phyloP scores from a whole-genome alignment of 1,140 invertebrate genomes.

The Cydia splendana region DNA sequence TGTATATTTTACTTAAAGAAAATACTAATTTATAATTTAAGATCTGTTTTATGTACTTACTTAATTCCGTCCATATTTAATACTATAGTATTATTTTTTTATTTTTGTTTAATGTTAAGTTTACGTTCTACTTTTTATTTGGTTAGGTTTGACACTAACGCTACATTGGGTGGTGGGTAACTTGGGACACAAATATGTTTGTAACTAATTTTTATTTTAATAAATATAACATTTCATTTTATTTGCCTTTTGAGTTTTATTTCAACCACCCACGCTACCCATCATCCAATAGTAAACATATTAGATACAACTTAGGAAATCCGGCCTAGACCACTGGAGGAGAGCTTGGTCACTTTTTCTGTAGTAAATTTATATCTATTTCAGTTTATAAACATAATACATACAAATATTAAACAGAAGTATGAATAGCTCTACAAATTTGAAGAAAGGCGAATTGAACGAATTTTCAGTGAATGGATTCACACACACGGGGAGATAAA shows the following conservation, averaged over 20 bases:
- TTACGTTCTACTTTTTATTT: not conserved
- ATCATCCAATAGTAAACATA: conserved; percentile 20
- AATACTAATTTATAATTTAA: not conserved
- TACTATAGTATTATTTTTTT: conserved; percentile 3
- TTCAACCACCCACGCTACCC: conserved; percentile 27
- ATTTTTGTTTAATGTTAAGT: conserved; percentile 14
- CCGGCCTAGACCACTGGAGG: not conserved
- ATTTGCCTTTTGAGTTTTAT: conserved; percentile 40
- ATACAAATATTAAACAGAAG: no score
- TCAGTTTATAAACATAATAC: no score
- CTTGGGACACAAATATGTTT: conserved; percentile 31
- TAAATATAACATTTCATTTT: conserved; percentile 37
- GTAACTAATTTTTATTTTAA: conserved; percentile 36
- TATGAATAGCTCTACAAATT: no score
- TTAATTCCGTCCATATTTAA: conserved; percentile 28
- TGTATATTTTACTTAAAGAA: no score
- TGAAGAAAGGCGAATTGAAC: no score
- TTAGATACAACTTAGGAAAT: not conserved
- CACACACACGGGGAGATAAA: no score
- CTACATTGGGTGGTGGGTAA: conserved; percentile 43
- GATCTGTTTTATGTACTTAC: not conserved
- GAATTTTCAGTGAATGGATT: no score
- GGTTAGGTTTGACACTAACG: conserved; percentile 12
- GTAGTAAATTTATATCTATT: not conserved
- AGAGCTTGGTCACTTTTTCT: no score